Base-by-base conservation (phyloP, 2,113 vertebrate genomes). In the Colius striatus region DNA sequence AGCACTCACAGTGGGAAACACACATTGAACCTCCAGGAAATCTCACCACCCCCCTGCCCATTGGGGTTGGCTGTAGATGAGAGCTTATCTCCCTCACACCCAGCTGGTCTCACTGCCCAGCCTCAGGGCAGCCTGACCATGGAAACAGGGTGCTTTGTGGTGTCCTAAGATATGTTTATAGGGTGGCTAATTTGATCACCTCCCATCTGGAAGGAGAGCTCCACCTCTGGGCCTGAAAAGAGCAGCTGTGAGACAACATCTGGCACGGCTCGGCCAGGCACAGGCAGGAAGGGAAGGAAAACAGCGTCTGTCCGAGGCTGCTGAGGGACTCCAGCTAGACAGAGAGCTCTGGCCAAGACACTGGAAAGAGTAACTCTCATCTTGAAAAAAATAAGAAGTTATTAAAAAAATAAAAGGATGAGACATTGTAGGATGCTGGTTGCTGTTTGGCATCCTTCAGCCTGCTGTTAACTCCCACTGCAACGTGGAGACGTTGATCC, bases 301-400 rank as follows among this genome's bases (percentile, higher is more conserved):
- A 76, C 34, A 71, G 58, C 1, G 1, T 90, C 88, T 92, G 71
- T 68, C 45, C 4, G 0, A 82, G 68, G 27, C 66, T 95, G 88
- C 82, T 2, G 45, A 94, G 88, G 85, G 88, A 85, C 88, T 83
- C 25, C 66, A 91, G 78, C 67, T 60, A 91, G 47, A 47, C 74
- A 79, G 62, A 79, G 50, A 84, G 36, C 47, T 81, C 30, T 96
- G 92, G 86, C 76, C 65, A 81, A 36, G 83, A 43, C 0, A 0
- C 57, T 94, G 88, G 83, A 89, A 97, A 92, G 73, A 86, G n/a
- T 43, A 92, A 94, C 60, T 87, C 74, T 73, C 77, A 85, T 41
- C 83, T 77, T 57, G 2, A 75, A 90, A 63, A 71, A 34, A 41
- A 41, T 10, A 75, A 90, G 58, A 71, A 34, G n/a, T 38, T 57